phyloP scores from a whole-genome alignment of 2,113 vertebrate species.

The Dasyurus viverrinus region DNA sequence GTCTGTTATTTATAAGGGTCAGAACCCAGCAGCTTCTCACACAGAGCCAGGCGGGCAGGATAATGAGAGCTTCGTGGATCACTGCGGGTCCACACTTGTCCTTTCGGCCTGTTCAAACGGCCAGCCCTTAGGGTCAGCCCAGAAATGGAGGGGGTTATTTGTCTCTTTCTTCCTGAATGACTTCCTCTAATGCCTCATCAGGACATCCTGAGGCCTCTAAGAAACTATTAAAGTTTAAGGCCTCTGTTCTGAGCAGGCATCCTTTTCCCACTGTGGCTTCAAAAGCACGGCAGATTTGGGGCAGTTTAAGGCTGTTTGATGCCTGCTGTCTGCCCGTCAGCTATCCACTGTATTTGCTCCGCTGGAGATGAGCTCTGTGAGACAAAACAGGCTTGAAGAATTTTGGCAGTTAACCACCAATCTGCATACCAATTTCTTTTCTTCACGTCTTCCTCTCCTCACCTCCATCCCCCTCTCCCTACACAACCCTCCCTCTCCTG shows the following conservation, averaged over 20 bases:
- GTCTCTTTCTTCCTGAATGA: conserved; percentile 89
- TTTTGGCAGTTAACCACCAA: conserved; percentile 69
- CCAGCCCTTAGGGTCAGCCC: conserved; percentile 74
- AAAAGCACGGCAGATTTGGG: conserved; percentile 78
- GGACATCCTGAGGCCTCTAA: conserved; percentile 89
- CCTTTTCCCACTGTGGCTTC: conserved; percentile 75
- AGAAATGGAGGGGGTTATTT: conserved; percentile 85
- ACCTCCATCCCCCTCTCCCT: conserved; percentile 18
- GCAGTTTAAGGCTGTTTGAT: conserved; percentile 79
- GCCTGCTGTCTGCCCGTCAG: conserved; percentile 84
- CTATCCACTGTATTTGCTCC: conserved; percentile 76
- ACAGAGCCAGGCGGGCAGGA: conserved; percentile 35
- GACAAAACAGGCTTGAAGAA: conserved; percentile 55
- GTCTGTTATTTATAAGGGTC: conserved; percentile 63
- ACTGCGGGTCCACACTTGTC: conserved; percentile 42
- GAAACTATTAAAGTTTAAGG: conserved; percentile 78
- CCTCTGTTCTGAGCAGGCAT: conserved; percentile 82
- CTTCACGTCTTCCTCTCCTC: background rate
- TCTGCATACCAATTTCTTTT: conserved; percentile 39
- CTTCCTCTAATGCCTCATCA: conserved; percentile 92
- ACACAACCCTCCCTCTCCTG: conserved; percentile 60
- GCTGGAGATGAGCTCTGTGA: conserved; percentile 75
- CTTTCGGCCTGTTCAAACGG: conserved; percentile 54
- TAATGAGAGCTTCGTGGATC: conserved; percentile 44
- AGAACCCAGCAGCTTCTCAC: conserved; percentile 26